phyloP scores from a whole-genome alignment of 2,888 invertebrate genomes.

The Microplitis deprimator region DNA sequence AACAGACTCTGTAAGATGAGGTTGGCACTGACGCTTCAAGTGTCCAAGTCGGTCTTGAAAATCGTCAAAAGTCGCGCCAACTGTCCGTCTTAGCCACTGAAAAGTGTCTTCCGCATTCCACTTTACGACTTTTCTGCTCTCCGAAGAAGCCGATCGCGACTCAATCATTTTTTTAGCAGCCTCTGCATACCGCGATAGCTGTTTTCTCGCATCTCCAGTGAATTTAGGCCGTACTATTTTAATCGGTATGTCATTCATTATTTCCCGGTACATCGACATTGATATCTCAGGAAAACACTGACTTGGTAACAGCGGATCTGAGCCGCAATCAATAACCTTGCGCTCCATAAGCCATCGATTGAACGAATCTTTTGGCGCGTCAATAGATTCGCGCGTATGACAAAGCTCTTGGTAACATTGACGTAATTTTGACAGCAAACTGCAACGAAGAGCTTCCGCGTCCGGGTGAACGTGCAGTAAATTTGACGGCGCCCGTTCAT shows the following conservation, averaged over 20 bases:
- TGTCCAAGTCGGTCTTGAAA: conserved; percentile 86
- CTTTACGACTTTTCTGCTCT: conserved; percentile 96
- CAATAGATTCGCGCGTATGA: conserved; percentile 91
- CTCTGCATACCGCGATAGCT: conserved; percentile 93
- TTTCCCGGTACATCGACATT: conserved; percentile 95
- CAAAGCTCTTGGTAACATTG: conserved; percentile 95
- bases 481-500: conserved; percentile 87
- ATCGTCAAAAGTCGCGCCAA: conserved; percentile 94
- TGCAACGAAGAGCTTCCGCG: conserved; percentile 88
- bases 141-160: conserved; percentile 91
- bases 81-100: conserved; percentile 93
- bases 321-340: conserved; percentile 85
- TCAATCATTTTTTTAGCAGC: conserved; percentile 98
- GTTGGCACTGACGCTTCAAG: conserved; percentile 94
- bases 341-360: conserved; percentile 97
- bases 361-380: conserved; percentile 96
- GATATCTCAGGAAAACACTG: conserved; percentile 94
- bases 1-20: conserved; percentile 94
- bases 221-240: conserved; percentile 96
- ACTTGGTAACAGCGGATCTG: conserved; percentile 92
- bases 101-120: conserved; percentile 99
- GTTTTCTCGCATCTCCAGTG: conserved; percentile 95
- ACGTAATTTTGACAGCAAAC: conserved; percentile 86
- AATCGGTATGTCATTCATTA: conserved; percentile 98
- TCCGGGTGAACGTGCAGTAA: conserved; percentile 95